Conservation (phyloP, 2,888 invertebrate genomes). For the Drosophila neonasuta region DNA sequence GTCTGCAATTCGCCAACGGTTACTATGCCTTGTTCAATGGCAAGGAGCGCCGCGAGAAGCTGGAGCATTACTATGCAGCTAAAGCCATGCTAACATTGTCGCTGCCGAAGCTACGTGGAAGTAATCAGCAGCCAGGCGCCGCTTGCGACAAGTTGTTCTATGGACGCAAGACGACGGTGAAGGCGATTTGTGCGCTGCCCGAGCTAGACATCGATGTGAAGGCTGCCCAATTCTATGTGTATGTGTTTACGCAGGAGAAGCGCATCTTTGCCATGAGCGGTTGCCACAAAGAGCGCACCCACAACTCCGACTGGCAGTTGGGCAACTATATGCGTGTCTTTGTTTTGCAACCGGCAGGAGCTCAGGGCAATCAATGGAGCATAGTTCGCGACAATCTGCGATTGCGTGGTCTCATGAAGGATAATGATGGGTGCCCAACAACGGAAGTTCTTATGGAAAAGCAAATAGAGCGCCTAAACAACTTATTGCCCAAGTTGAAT, state of each 20-base stretch:
- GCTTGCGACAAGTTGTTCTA: conserved; percentile 20
- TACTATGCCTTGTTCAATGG: conserved; percentile 34
- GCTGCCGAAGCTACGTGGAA: conserved; percentile 10
- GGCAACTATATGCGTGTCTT: conserved; percentile 35
- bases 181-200: conserved; percentile 35
- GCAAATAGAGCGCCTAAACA: conserved; percentile 6
- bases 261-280: conserved; percentile 33
- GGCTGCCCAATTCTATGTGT: conserved; percentile 5
- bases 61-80: conserved; percentile 18
- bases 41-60: neutral
- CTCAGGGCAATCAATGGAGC: conserved; percentile 32
- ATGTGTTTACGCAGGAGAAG: neutral
- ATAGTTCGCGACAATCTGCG: conserved; percentile 30
- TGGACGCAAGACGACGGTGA: conserved; percentile 5
- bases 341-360: conserved; percentile 3
- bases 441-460: neutral
- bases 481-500: conserved; percentile 3
- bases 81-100: conserved; percentile 33
- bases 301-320: neutral
- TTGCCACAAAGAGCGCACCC: conserved; percentile 3
- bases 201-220: conserved; percentile 1
- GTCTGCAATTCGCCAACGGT: neutral
- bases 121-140: neutral
- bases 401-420: neutral
- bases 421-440: neutral